Base-by-base conservation (phyloP, 2,888 invertebrate genomes). In the Neoscelio sp. region DNA sequence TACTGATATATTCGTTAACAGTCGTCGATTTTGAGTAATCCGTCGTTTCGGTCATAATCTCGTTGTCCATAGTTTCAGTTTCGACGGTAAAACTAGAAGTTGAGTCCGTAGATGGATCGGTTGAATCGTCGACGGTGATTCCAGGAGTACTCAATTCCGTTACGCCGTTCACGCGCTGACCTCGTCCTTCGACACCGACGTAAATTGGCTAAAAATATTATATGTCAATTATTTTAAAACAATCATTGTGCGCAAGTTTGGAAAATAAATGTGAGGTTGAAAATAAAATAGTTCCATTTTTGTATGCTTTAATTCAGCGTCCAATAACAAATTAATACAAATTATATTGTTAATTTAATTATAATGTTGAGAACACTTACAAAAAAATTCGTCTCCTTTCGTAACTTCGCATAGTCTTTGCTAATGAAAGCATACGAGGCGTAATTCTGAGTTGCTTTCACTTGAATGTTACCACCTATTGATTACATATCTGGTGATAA, bases 391-490 rank as follows among this genome's bases (percentile, higher is more conserved):
- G 88, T 88, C 86, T 92, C 91, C 85, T 92, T 92, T 13, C 92
- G 90, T 52, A 92, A 87, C 83, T 92, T 92, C 3, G 92, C 92
- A 81, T 92, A 92, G 78, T 92, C 92, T 85, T 92, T 92, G 83
- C 92, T 92, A 54, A 92, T 90, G 38, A 90, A 91, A 12, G 92
- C 92, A 81, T 91, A 91, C 13, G 91, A 90, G 13, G 91, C 92
- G 82, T 91, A 92, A 82, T 92, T 91, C 48, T 92, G 91, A 75
- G 91, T 88, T 40, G 92, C 91, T 82, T 92, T 90, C n/a, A 92
- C 91, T 86, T 92, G 91, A 79, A 92, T 92, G 38, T 90, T 91
- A 70, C 92, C 92, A 89, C 92, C 92, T 92, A 48, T 54, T 33
- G 30, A 52, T 10, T n/a, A n/a, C n/a, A n/a, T n/a, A n/a, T n/a